Conservation (phyloP, 2,113 vertebrate genomes). For the Menura novaehollandiae region DNA sequence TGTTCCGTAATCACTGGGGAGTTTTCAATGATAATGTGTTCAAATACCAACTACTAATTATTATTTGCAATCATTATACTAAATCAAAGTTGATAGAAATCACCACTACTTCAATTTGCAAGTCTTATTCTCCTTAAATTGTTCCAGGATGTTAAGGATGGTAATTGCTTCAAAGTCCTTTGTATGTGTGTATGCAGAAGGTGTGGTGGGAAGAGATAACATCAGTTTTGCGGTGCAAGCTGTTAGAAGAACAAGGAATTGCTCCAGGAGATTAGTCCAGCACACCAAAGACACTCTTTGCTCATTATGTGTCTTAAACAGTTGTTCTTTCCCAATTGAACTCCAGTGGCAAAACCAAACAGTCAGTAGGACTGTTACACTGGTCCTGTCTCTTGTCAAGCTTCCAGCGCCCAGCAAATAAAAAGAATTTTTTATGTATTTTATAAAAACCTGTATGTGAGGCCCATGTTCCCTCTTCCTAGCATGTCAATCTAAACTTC, state of each 20-base stretch:
- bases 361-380: background rate
- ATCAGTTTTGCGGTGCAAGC: background rate
- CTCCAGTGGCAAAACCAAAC: background rate
- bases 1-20: background rate
- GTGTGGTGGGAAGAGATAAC: background rate
- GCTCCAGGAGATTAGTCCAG: background rate
- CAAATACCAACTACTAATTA: background rate
- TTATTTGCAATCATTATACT: slow-evolving; percentile 18
- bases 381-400: background rate
- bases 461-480: background rate
- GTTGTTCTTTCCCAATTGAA: fast-evolving
- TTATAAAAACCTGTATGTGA: background rate
- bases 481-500: background rate
- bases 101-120: background rate
- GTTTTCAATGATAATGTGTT: background rate
- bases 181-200: background rate
- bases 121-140: background rate
- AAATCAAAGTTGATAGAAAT: background rate
- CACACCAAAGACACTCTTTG: background rate
- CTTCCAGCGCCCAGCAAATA: background rate
- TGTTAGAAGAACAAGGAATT: background rate
- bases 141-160: background rate
- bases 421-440: fast-evolving
- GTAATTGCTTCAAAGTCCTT: background rate
- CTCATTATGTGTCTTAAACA: background rate